A percentile compares a stretch with the other conserved stretches of the same genome.
Evolutionary conservation across 2,888 invertebrate genomes (phyloP).

Genomic region (Synergus japonicus): DNA sequence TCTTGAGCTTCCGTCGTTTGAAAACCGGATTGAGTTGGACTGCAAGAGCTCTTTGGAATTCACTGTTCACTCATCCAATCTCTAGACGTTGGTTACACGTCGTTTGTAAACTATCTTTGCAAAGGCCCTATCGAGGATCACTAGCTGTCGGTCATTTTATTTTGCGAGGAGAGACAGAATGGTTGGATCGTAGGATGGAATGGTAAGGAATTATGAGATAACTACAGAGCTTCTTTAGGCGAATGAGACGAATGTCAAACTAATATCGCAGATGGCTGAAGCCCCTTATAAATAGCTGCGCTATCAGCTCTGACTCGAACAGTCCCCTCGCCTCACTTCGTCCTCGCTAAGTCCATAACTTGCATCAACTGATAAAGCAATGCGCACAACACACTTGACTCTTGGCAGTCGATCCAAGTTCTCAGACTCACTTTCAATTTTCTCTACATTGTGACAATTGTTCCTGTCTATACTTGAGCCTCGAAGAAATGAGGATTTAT

Average conservation of each 20-base stretch:
- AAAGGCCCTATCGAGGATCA: neutral
- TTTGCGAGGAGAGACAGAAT: neutral
- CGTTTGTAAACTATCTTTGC: neutral
- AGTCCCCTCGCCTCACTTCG: constrained; percentile 43
- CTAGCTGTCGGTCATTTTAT: constrained; percentile 32
- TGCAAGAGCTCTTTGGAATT: neutral
- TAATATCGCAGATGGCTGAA: constrained; percentile 55
- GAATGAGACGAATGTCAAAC: constrained; percentile 54
- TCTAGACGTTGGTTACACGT: neutral
- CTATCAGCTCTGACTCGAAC: constrained; percentile 60
- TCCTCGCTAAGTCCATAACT: constrained; percentile 38
- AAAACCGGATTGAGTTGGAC: neutral
- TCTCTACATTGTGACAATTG: neutral
- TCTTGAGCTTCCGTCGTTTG: constrained; percentile 1
- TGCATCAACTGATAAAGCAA: constrained; percentile 20
- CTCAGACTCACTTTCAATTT: neutral
- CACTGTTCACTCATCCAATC: neutral
- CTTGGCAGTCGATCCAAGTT: neutral
- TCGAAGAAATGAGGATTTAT: neutral
- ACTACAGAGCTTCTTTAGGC: constrained; percentile 22
- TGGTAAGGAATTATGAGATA: constrained; percentile 20
- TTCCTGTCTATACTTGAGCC: neutral
- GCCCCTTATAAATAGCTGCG: constrained; percentile 64
- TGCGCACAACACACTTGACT: constrained; percentile 5
- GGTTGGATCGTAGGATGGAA: neutral